Percentiles rank a stretch among this genome's conserved stretches.
Evolutionary conservation across 2,797 vertebrate species (phyloP).

Genomic region (Psittacula derbiana): DNA sequence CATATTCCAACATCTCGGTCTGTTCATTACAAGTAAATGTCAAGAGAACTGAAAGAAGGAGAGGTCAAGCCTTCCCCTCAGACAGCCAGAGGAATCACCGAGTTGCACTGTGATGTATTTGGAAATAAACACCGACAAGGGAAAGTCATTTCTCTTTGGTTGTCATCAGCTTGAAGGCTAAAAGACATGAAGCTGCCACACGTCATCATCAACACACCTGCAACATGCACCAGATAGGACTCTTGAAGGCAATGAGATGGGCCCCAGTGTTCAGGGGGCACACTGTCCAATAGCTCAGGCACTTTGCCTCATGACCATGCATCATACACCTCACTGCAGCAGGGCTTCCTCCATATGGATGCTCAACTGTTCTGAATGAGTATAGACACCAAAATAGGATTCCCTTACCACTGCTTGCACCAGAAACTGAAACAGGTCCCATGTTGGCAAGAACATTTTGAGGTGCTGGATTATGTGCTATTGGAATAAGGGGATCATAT

Average conservation of each 20-base stretch:
- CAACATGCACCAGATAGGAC: neutral
- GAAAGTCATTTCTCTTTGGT: neutral
- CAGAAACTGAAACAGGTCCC: neutral
- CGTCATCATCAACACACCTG: neutral
- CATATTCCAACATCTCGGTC: neutral
- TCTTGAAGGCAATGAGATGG: rapidly evolving
- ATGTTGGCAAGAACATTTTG: neutral
- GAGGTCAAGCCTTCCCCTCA: neutral
- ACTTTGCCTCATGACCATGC: neutral
- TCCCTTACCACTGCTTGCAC: neutral
- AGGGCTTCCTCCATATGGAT: neutral
- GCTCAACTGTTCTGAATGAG: neutral
- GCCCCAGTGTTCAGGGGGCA: neutral
- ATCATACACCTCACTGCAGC: neutral
- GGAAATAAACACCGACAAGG: neutral
- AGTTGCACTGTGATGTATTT: neutral
- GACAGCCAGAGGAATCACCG: neutral
- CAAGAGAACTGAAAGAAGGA: slow-evolving; percentile 3
- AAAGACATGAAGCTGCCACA: neutral
- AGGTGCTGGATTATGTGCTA: neutral
- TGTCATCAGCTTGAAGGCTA: neutral
- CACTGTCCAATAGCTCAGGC: rapidly evolving
- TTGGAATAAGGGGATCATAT: neutral
- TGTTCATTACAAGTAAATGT: neutral
- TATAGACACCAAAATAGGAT: neutral